These are phyloP conservation scores for Plumapathes pennacea DNA, from an alignment of 92 coral and sea anemone genomes.

Conservation along the genomic window DNA sequence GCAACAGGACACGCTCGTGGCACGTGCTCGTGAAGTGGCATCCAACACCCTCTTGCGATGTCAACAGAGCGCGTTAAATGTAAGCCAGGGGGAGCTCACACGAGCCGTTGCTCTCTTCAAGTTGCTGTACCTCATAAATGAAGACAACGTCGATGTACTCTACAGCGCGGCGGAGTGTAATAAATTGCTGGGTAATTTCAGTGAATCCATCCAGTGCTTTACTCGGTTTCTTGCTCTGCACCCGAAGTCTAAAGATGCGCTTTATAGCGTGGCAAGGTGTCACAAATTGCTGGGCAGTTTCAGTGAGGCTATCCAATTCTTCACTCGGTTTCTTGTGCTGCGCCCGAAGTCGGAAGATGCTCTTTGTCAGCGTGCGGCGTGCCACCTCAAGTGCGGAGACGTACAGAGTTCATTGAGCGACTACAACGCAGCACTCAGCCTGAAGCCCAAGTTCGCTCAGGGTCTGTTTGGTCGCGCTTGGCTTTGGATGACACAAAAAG, in stretches of 20 bases:
- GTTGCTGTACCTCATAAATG: slow-evolving; percentile 62
- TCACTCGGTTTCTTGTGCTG: slow-evolving; percentile 23
- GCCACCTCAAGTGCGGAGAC: slow-evolving; percentile 64
- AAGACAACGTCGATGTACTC: slow-evolving; percentile 76
- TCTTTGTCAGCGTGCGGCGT: slow-evolving; percentile 72
- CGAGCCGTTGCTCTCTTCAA: slow-evolving; percentile 67
- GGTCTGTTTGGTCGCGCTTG: slow-evolving; percentile 77
- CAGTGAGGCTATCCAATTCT: slow-evolving; percentile 70
- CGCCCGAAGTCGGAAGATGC: slow-evolving; percentile 59
- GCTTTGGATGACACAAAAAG: slow-evolving; percentile 41
- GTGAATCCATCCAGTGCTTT: no score
- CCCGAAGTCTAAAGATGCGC: no score
- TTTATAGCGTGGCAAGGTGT: no score
- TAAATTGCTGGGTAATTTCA: slow-evolving; percentile 67
- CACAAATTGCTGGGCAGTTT: no score
- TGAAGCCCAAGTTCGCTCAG: slow-evolving; percentile 64
- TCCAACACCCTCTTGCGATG: slow-evolving; percentile 52
- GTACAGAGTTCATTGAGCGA: slow-evolving; percentile 67
- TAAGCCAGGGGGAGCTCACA: slow-evolving; percentile 35
- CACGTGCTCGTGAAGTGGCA: slow-evolving; percentile 41
- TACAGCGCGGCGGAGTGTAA: slow-evolving; percentile 79
- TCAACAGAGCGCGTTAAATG: slow-evolving; percentile 54
- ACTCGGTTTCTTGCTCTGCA: no score
- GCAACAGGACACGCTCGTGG: slow-evolving; percentile 35
- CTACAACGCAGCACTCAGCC: slow-evolving; percentile 59